These are phyloP conservation scores for Drosophila tripunctata DNA, from an alignment of 2,888 invertebrate species.

Conservation along the genomic window DNA sequence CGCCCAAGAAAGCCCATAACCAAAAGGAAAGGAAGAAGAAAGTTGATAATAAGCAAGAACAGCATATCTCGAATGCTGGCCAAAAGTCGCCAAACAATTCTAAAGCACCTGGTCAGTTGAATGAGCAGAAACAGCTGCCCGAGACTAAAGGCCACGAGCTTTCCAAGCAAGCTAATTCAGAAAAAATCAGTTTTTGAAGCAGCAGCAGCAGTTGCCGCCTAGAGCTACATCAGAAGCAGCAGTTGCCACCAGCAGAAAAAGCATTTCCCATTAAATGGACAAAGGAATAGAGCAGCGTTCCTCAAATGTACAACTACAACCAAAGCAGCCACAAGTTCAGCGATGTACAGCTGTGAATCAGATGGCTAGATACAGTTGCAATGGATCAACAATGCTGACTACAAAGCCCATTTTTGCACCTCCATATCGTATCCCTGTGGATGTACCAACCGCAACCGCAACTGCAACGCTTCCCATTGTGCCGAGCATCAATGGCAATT, in stretches of 20 bases:
- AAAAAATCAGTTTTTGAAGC: no score
- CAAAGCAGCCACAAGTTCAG: not conserved
- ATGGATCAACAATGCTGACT: not conserved
- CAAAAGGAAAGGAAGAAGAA: not conserved
- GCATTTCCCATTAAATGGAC: no score
- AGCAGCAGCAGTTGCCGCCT: no score
- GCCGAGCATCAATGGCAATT: not conserved
- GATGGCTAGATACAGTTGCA: not conserved
- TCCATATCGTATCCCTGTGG: slow-evolving; percentile 8
- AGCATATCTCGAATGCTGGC: no score
- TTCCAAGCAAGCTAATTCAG: no score
- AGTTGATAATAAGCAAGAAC: no score
- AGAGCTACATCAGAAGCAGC: no score
- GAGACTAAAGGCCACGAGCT: no score
- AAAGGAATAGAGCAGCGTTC: not conserved
- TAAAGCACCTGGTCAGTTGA: no score
- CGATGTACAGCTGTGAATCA: not conserved
- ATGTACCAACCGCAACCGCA: not conserved
- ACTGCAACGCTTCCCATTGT: not conserved
- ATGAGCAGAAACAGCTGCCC: no score
- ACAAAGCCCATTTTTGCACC: slow-evolving; percentile 31
- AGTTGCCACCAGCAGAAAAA: no score
- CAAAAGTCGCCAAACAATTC: not conserved
- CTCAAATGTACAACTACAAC: not conserved
- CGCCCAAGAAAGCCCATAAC: not conserved